A percentile compares a stretch with the other conserved stretches of the same genome.
Evolutionary conservation across 2,113 vertebrate species (phyloP).

Genomic region (Corythaeola cristata): DNA sequence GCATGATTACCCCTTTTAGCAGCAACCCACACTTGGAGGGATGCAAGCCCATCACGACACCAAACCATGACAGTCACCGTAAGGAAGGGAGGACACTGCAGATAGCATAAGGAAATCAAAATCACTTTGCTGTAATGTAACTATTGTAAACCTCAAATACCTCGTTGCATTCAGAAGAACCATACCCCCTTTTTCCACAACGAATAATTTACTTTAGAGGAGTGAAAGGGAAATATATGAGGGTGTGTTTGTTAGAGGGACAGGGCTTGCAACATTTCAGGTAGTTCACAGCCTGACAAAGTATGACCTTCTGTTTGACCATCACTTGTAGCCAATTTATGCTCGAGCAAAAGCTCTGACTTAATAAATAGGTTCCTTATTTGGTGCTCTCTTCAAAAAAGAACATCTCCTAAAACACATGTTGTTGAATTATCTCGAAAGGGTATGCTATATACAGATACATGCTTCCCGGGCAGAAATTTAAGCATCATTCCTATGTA

Average conservation of each 20-base stretch:
- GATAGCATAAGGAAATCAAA: background rate
- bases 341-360: background rate
- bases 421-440: background rate
- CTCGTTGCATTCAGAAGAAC: background rate
- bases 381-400: background rate
- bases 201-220: background rate
- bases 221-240: background rate
- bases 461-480: background rate
- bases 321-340: background rate
- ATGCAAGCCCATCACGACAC: fast-evolving
- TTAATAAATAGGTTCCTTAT: background rate
- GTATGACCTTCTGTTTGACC: background rate
- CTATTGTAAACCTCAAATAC: background rate
- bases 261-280: background rate
- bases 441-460: background rate
- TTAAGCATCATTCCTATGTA: background rate
- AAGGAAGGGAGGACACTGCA: background rate
- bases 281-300: background rate
- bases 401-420: fast-evolving
- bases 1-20: background rate
- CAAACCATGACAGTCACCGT: fast-evolving
- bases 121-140: background rate
- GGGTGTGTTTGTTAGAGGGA: background rate
- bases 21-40: background rate
- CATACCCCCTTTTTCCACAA: background rate